Conservation (phyloP, 2,888 invertebrate species). For the Miltochrista miniata region DNA sequence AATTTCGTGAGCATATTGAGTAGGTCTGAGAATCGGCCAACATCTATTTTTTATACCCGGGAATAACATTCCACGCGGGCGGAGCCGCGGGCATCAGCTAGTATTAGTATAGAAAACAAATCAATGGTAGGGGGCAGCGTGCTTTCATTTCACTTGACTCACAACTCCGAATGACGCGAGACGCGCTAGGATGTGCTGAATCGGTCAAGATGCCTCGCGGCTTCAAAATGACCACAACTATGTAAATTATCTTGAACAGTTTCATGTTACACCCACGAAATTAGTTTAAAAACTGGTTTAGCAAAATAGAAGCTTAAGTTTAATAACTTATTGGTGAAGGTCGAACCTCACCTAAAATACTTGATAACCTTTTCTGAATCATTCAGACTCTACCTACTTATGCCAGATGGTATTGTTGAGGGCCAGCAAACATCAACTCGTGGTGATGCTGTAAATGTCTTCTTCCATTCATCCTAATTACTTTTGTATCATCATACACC, state of each 20-base stretch:
- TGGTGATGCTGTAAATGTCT: too few species aligned
- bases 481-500: too few species aligned
- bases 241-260: neutral
- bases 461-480: too few species aligned
- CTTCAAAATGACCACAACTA: conserved; percentile 33
- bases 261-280: neutral
- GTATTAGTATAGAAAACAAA: neutral
- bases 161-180: conserved; percentile 59
- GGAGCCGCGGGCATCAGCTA: too few species aligned
- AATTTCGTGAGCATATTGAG: too few species aligned
- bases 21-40: too few species aligned
- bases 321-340: neutral
- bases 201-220: conserved; percentile 68
- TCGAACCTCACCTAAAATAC: neutral
- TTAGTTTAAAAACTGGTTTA: neutral
- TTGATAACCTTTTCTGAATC: too few species aligned
- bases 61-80: too few species aligned
- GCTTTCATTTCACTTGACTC: conserved; percentile 77
- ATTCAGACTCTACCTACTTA: too few species aligned
- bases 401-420: too few species aligned
- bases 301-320: neutral
- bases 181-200: conserved; percentile 58
- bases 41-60: too few species aligned
- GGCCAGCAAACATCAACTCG: too few species aligned
- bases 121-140: conserved; percentile 49